These are phyloP conservation scores for Mobula birostris DNA, from an alignment of 2,113 vertebrate genomes.

Conservation along the genomic window DNA sequence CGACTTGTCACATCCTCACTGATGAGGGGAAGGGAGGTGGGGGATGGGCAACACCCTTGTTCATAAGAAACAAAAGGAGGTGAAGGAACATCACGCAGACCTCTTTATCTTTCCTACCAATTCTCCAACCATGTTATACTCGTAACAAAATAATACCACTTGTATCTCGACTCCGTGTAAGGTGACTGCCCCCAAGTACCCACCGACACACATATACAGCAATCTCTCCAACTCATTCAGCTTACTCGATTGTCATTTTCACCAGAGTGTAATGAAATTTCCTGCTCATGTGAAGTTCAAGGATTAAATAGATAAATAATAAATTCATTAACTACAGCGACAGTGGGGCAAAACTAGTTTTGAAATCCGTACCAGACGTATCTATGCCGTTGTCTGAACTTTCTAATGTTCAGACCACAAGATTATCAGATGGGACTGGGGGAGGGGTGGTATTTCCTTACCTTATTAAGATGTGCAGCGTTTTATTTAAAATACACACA, in stretches of 20 bases:
- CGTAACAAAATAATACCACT: neutral
- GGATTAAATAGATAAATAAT: too few relatives aligned
- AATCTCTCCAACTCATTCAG: neutral
- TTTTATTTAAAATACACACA: neutral
- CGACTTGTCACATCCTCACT: slow-evolving; percentile 8
- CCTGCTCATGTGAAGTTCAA: too few relatives aligned
- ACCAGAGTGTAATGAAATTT: too few relatives aligned
- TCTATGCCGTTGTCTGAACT: neutral
- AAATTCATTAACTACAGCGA: too few relatives aligned
- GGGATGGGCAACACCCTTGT: neutral
- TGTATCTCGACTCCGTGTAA: neutral
- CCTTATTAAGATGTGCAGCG: neutral
- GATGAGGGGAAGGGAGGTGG: neutral
- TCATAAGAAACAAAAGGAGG: neutral
- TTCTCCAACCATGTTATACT: neutral
- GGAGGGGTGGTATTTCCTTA: neutral
- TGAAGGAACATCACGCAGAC: neutral
- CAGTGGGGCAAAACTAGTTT: neutral
- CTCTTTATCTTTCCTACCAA: neutral
- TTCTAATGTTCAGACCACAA: neutral
- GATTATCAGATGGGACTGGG: neutral
- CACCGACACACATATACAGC: neutral
- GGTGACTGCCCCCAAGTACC: too few relatives aligned
- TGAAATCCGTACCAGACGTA: too few relatives aligned
- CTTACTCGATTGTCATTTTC: too few relatives aligned